These are phyloP conservation scores for Sebastes elongatus DNA, from an alignment of 2,797 vertebrate species.

Conservation along the genomic window DNA sequence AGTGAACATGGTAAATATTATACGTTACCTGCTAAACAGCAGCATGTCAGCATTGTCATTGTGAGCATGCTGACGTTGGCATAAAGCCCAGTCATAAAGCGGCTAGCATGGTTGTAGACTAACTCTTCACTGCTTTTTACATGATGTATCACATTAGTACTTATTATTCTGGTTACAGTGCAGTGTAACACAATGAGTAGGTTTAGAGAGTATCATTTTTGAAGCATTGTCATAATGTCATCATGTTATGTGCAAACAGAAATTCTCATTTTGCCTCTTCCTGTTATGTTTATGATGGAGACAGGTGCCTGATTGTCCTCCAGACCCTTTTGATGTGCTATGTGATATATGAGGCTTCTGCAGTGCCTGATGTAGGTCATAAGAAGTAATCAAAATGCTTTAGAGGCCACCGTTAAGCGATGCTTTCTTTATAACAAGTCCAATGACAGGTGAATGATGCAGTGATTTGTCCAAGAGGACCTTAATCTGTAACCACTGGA, in stretches of 20 bases:
- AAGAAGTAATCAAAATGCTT: slow-evolving; percentile 57
- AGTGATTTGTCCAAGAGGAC: slow-evolving; percentile 33
- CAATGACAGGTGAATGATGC: slow-evolving; percentile 59
- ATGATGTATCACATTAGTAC: not conserved
- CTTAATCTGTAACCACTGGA: slow-evolving; percentile 11
- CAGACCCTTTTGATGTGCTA: not conserved
- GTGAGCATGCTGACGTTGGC: accelerated
- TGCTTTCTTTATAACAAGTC: slow-evolving; percentile 40
- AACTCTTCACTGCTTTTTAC: not conserved
- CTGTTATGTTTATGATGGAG: not conserved
- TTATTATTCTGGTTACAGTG: not conserved
- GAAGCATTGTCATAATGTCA: not conserved
- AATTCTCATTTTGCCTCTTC: not conserved
- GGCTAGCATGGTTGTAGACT: too few species aligned
- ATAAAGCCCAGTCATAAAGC: accelerated
- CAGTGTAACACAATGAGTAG: not conserved
- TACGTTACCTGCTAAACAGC: accelerated
- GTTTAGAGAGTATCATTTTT: not conserved
- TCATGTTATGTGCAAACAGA: not conserved
- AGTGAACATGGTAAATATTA: too few species aligned
- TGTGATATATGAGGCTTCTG: slow-evolving; percentile 36
- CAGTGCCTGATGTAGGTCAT: slow-evolving; percentile 34
- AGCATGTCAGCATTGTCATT: too few species aligned
- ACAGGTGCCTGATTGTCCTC: slow-evolving; percentile 24
- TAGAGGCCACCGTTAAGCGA: slow-evolving; percentile 54